Base-by-base conservation (phyloP, 2,888 invertebrate species). In the Sarcophaga carnaria region DNA sequence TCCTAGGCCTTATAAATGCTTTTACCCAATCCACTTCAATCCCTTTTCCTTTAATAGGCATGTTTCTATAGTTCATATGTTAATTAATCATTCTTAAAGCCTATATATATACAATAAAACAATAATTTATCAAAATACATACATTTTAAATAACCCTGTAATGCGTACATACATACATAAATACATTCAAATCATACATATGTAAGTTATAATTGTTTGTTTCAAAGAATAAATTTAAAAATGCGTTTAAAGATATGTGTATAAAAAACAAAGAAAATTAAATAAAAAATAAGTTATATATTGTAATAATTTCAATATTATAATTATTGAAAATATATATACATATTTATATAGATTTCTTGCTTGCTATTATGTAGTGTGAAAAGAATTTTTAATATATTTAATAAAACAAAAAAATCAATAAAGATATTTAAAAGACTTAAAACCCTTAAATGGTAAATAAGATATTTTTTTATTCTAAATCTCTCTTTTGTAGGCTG, bases 381-480 rank as follows among this genome's bases (percentile, higher is more conserved):
- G 49, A 87, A 88, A 88, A 78, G 80, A 88, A 88, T 88, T 89
- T 89, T 88, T 85, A 90, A 81, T 88, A 85, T 85, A 83, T 80
- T 85, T 86, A 82, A 60, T 86, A 84, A 86, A 86, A 83, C 88
- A 83, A 79, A 80, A 75, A 78, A 77, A 84, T 85, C 84, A 88
- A 62, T 54, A 80, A 79, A 66, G 47, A 83, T 76, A 85, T 85
- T 80, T 80, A 62, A 83, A 86, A 83, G 80, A 83, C 80, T 83
- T 83, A 70, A 74, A 80, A 78, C 37, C 63, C 72, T 64, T 59
- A 81, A 80, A 76, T 74, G 62, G 54, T 60, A 59, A 54, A 8
- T 12, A 63, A 63, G n/a, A 12, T 67, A 25, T 74, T 0, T 62
- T 63, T 77, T 80, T 69, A 75, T 60, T 76, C 6, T 54, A 11